Conservation (phyloP, 2,113 vertebrate genomes). For the Anoplopoma fimbria region DNA sequence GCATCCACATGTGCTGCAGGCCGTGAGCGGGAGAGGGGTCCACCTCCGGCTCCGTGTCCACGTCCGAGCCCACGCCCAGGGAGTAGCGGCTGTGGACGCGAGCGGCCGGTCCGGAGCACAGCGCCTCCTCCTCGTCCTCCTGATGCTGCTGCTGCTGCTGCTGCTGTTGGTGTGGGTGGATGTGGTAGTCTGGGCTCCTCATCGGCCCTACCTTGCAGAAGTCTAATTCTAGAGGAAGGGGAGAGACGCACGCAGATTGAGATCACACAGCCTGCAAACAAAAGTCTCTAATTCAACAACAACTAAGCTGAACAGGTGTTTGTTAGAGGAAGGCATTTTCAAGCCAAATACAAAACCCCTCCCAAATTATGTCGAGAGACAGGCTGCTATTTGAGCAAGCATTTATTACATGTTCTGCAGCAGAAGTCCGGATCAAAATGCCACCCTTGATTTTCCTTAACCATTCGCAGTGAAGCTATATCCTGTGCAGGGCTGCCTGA, state of each 20-base stretch:
- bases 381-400: slow-evolving; percentile 66
- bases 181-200: slow-evolving; percentile 90
- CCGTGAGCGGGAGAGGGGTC: slow-evolving; percentile 90
- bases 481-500: slow-evolving; percentile 70
- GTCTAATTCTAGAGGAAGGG: slow-evolving; percentile 87
- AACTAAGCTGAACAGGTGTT: slow-evolving; percentile 68
- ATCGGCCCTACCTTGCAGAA: slow-evolving; percentile 91
- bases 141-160: slow-evolving; percentile 70
- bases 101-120: slow-evolving; percentile 78
- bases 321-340: slow-evolving; percentile 44
- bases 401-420: slow-evolving; percentile 61
- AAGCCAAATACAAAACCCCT: slow-evolving; percentile 47
- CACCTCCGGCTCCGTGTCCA: slow-evolving; percentile 93
- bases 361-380: slow-evolving; percentile 60
- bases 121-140: slow-evolving; percentile 79
- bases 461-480: slow-evolving; percentile 67
- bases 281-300: slow-evolving; percentile 43
- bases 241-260: slow-evolving; percentile 35
- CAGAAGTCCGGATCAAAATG: slow-evolving; percentile 67
- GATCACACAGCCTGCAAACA: background rate
- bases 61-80: slow-evolving; percentile 90
- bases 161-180: slow-evolving; percentile 75
- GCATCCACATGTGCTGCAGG: slow-evolving; percentile 94
- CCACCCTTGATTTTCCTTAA: slow-evolving; percentile 70
- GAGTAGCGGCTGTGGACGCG: slow-evolving; percentile 88